A percentile compares a stretch with the other conserved stretches of the same genome.
Evolutionary conservation across 2,888 invertebrate species (phyloP).

Genomic region (Alloscopus bannaensis): DNA sequence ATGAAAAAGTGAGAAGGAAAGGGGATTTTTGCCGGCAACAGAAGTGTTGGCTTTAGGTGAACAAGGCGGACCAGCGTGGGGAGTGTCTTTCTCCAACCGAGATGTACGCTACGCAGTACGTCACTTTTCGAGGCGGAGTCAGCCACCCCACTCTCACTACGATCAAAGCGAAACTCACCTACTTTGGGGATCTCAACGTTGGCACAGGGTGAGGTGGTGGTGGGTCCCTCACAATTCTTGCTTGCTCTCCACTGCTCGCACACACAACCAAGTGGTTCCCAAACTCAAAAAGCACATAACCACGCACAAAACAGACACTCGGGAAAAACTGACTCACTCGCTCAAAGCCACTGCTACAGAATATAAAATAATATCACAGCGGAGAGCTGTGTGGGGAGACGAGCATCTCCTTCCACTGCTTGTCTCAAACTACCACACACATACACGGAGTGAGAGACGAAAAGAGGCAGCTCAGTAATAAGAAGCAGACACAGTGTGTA

Average conservation of each 20-base stretch:
- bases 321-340: constrained; percentile 2
- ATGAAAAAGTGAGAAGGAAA: constrained; percentile 16
- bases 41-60: constrained; percentile 45
- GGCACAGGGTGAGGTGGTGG: constrained; percentile 36
- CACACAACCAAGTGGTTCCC: background rate
- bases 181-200: constrained; percentile 38
- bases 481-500: constrained; percentile 6
- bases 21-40: constrained; percentile 19
- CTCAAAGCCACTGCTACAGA: too few relatives aligned
- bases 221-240: background rate
- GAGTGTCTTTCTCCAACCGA: constrained; percentile 39
- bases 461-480: background rate
- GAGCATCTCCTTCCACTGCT: constrained; percentile 1
- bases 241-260: constrained; percentile 14
- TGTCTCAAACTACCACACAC: background rate
- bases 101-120: constrained; percentile 33
- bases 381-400: background rate
- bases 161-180: constrained; percentile 27
- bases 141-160: constrained; percentile 43
- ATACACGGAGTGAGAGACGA: background rate
- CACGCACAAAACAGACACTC: constrained; percentile 8
- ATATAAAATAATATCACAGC: too few relatives aligned
- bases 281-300: background rate
- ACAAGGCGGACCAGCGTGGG: constrained; percentile 51
- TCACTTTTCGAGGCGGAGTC: constrained; percentile 48